phyloP scores from a whole-genome alignment of 1,140 invertebrate species.

The Cyphomyrmex costatus region DNA sequence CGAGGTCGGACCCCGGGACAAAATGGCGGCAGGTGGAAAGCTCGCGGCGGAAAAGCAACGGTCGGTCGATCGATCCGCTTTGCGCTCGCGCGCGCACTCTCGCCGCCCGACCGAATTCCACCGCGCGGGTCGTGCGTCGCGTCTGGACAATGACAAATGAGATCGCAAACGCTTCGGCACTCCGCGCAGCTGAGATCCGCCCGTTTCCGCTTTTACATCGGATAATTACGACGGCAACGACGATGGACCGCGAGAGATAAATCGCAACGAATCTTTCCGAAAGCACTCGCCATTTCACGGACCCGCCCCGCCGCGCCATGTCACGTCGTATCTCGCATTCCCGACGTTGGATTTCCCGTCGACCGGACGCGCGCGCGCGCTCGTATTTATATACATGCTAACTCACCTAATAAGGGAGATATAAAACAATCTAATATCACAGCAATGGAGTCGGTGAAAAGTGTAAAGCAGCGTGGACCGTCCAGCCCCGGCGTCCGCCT shows the following conservation, averaged over 20 bases:
- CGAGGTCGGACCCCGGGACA: constrained; percentile 81
- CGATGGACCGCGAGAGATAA: not conserved
- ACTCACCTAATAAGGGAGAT: constrained; percentile 81
- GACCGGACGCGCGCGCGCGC: not conserved
- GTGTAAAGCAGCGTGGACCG: constrained; percentile 76
- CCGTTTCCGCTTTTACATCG: no score
- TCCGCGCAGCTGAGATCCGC: constrained; percentile 18
- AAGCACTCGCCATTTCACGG: constrained; percentile 51
- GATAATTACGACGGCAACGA: no score
- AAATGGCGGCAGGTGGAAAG: constrained; percentile 82
- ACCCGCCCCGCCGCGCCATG: constrained; percentile 71
- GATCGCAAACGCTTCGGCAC: constrained; percentile 63
- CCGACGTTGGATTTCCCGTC: not conserved
- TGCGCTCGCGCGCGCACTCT: not conserved
- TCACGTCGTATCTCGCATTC: constrained; percentile 24
- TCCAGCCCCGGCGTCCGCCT: constrained; percentile 80
- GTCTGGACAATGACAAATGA: constrained; percentile 56
- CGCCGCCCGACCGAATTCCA: not conserved
- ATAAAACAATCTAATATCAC: constrained; percentile 83
- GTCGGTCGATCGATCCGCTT: constrained; percentile 33
- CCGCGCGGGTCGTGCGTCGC: constrained; percentile 20
- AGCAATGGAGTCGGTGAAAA: constrained; percentile 77
- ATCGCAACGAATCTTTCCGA: no score
- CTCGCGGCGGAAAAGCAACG: constrained; percentile 66
- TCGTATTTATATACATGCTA: constrained; percentile 22